phyloP scores from a whole-genome alignment of 2,888 invertebrate genomes.

The Prenolepis imparis region DNA sequence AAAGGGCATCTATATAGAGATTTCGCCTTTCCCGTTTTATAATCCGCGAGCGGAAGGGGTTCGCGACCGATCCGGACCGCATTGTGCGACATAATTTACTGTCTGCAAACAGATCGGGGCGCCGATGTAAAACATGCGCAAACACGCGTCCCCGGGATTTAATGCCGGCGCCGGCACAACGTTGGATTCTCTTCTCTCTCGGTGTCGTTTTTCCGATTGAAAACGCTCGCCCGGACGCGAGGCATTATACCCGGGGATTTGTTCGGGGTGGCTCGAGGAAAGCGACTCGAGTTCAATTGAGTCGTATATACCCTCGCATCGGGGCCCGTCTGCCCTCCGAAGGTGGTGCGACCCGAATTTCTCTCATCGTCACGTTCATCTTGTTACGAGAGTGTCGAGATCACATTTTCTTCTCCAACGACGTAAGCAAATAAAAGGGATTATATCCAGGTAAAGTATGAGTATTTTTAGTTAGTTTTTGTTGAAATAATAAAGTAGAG shows the following conservation, averaged over 20 bases:
- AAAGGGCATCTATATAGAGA: conserved; percentile 75
- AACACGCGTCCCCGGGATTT: conserved; percentile 67
- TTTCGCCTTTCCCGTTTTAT: conserved; percentile 80
- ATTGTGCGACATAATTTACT: conserved; percentile 86
- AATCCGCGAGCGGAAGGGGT: conserved; percentile 79
- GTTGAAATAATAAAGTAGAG: background rate
- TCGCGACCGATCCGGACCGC: conserved; percentile 70
- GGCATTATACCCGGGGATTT: conserved; percentile 79
- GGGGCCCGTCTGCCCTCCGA: conserved; percentile 30
- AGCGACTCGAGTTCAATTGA: conserved; percentile 80
- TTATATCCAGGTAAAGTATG: background rate
- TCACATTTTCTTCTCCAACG: background rate
- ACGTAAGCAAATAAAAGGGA: background rate
- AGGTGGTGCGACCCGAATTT: background rate
- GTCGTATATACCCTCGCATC: conserved; percentile 67
- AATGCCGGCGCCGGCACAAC: conserved; percentile 24
- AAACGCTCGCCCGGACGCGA: conserved; percentile 62
- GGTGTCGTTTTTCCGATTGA: conserved; percentile 73
- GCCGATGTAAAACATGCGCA: conserved; percentile 78
- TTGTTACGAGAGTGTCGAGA: background rate
- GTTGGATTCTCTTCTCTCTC: conserved; percentile 14
- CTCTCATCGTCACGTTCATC: conserved; percentile 18
- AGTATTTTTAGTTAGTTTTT: background rate
- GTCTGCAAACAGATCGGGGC: conserved; percentile 85
- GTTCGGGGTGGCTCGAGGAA: conserved; percentile 69